These are phyloP conservation scores for Crotalus helleri DNA, from an alignment of 2,113 vertebrate species.

Conservation along the genomic window DNA sequence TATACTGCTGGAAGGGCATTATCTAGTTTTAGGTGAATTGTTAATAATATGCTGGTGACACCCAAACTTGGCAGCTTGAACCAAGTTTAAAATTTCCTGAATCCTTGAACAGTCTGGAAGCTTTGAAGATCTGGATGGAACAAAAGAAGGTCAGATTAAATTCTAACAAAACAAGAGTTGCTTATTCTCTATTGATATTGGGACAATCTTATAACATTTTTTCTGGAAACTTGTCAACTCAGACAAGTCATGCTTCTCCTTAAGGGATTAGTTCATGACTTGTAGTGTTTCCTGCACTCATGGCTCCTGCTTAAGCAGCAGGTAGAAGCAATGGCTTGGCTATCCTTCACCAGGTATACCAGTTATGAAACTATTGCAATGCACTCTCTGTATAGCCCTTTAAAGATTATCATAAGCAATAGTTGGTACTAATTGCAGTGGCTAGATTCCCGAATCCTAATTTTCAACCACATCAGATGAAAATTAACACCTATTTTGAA, in stretches of 20 bases:
- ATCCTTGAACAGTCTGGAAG: neutral
- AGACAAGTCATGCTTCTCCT: neutral
- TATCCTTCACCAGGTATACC: neutral
- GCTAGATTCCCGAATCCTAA: neutral
- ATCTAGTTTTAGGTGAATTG: neutral
- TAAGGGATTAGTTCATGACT: neutral
- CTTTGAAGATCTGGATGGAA: neutral
- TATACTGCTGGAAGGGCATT: neutral
- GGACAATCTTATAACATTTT: neutral
- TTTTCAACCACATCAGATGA: neutral
- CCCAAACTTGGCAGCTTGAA: neutral
- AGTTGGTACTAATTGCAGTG: neutral
- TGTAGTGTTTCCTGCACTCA: neutral
- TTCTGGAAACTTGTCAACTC: neutral
- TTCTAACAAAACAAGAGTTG: neutral
- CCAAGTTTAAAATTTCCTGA: neutral
- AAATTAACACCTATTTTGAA: neutral
- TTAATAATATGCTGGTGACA: neutral
- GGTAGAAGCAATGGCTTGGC: neutral
- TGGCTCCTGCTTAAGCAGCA: neutral
- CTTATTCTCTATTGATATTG: neutral
- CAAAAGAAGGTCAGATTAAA: neutral
- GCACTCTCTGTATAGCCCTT: neutral
- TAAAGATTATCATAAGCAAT: neutral
- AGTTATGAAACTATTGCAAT: neutral